A percentile compares a stretch with the other conserved stretches of the same genome.
Evolutionary conservation across 2,888 invertebrate genomes (phyloP).

Genomic region (Campoletis raptor): DNA sequence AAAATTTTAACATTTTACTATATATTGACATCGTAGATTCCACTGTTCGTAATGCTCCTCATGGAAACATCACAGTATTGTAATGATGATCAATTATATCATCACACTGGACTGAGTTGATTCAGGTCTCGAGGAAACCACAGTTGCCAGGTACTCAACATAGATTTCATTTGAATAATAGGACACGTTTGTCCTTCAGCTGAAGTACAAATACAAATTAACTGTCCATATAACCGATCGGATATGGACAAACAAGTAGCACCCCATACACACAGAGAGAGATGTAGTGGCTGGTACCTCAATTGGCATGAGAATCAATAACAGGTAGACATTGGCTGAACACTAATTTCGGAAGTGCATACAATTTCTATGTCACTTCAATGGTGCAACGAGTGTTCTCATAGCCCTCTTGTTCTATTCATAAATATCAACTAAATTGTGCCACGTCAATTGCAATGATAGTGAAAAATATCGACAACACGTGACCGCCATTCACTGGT

Average conservation of each 20-base stretch:
- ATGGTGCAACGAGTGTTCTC: neutral
- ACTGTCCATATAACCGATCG: neutral
- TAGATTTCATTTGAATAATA: conserved; percentile 16
- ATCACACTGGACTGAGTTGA: neutral
- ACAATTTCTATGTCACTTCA: neutral
- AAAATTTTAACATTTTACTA: neutral
- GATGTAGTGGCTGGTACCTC: neutral
- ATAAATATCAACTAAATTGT: neutral
- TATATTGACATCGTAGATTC: neutral
- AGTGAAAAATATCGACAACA: neutral
- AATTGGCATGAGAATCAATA: neutral
- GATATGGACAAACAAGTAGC: neutral
- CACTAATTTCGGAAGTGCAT: neutral
- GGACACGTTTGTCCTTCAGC: neutral
- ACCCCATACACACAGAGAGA: neutral
- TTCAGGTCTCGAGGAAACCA: neutral
- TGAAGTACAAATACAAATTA: neutral
- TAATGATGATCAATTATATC: neutral
- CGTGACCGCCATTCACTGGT: neutral
- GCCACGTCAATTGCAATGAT: neutral
- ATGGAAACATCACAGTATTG: neutral
- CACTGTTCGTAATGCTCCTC: neutral
- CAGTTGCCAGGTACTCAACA: neutral
- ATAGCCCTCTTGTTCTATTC: neutral
- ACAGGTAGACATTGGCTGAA: neutral